Evolutionary conservation across 2,113 vertebrate genomes (phyloP).

Genomic region (Lagopus leucura): DNA sequence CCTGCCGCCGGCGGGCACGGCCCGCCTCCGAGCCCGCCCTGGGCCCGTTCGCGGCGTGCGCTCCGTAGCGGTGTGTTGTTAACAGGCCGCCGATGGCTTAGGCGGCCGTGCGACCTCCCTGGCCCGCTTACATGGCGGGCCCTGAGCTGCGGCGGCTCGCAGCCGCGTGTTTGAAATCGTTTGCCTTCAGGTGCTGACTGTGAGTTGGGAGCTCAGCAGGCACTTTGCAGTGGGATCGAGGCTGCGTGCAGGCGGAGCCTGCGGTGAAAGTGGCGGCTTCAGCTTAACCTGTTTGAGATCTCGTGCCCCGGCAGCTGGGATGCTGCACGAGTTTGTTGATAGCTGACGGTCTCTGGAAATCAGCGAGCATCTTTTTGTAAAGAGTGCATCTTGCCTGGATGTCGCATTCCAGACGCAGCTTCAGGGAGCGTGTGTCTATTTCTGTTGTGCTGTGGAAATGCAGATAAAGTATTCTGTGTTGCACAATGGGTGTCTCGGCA

Average conservation of each 20-base stretch:
- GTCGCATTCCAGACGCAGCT: not conserved
- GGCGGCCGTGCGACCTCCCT: no score
- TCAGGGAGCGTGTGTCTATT: accelerated
- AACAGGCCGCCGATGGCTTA: no score
- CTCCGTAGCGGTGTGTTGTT: no score
- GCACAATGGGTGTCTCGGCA: accelerated
- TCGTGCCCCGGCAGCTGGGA: not conserved
- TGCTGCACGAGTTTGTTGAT: not conserved
- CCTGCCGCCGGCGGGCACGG: no score
- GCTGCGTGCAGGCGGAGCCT: accelerated
- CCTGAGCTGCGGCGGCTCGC: not conserved
- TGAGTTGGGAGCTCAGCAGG: not conserved
- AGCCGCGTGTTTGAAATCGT: not conserved
- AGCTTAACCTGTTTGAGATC: not conserved
- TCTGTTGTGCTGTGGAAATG: not conserved
- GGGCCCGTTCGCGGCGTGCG: no score
- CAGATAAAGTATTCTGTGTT: not conserved
- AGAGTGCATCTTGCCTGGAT: not conserved
- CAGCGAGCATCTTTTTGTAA: not conserved
- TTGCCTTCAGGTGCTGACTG: not conserved
- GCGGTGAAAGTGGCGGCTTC: accelerated
- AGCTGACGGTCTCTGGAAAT: not conserved
- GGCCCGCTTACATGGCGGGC: accelerated
- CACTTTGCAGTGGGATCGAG: accelerated
- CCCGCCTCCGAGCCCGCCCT: no score